Conservation (phyloP, 2,888 invertebrate species). For the Papilio elwesi region DNA sequence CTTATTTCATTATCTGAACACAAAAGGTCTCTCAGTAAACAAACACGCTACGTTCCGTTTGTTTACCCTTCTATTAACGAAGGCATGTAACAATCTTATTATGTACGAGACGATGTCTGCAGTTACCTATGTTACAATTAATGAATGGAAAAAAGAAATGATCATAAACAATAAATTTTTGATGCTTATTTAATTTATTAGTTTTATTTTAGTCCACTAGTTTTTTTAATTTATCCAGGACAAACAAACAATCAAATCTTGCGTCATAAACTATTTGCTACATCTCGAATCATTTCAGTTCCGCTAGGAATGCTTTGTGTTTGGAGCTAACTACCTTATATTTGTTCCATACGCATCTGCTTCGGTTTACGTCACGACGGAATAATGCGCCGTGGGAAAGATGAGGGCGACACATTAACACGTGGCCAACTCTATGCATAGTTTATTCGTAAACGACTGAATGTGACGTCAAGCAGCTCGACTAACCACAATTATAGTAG, state of each 20-base stretch:
- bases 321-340: not conserved
- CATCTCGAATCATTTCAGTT: too few species aligned
- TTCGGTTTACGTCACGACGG: not conserved
- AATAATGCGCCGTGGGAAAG: not conserved
- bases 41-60: constrained; percentile 38
- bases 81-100: constrained; percentile 22
- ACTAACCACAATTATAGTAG: too few species aligned
- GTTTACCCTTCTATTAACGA: constrained; percentile 34
- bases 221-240: too few species aligned
- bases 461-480: too few species aligned
- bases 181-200: too few species aligned
- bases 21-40: constrained; percentile 37
- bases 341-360: not conserved
- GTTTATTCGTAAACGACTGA: not conserved
- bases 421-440: not conserved
- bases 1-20: constrained; percentile 39
- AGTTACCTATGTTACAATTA: not conserved
- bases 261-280: too few species aligned
- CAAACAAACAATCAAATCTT: too few species aligned
- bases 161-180: too few species aligned
- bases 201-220: too few species aligned
- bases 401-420: not conserved
- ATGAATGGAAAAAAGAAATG: not conserved
- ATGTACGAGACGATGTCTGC: constrained; percentile 17
- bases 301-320: too few species aligned